Evolutionary conservation across 2,888 invertebrate genomes (phyloP).

Genomic region (Plebejus melissa): DNA sequence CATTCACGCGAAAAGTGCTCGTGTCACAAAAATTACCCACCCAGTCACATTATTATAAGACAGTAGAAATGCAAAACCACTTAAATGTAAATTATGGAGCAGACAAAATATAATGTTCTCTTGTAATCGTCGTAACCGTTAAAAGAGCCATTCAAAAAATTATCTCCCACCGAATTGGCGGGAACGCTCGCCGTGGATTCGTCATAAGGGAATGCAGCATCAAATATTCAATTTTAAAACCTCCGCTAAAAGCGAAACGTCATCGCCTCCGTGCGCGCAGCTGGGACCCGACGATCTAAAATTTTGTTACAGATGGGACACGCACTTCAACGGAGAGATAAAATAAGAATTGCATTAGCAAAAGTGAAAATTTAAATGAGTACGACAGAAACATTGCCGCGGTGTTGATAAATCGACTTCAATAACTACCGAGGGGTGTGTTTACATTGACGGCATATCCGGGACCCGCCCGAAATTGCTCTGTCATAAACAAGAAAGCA

Average conservation of each 20-base stretch:
- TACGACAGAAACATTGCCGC: slow-evolving; percentile 64
- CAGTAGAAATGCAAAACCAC: slow-evolving; percentile 15
- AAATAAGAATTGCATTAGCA: slow-evolving; percentile 73
- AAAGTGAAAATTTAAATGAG: slow-evolving; percentile 72
- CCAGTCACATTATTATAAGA: background rate
- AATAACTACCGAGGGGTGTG: slow-evolving; percentile 68
- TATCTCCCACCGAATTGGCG: slow-evolving; percentile 61
- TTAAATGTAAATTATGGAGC: slow-evolving; percentile 27
- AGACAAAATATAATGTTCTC: slow-evolving; percentile 32
- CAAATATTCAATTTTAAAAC: slow-evolving; percentile 80
- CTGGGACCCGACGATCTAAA: slow-evolving; percentile 75
- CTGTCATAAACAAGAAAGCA: slow-evolving; percentile 77
- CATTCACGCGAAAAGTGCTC: background rate
- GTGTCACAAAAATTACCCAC: background rate
- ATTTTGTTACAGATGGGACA: slow-evolving; percentile 76
- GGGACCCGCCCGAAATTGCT: slow-evolving; percentile 66
- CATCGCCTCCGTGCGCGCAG: slow-evolving; percentile 72
- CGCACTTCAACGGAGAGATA: slow-evolving; percentile 71
- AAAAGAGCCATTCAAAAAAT: slow-evolving; percentile 59
- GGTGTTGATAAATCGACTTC: slow-evolving; percentile 60
- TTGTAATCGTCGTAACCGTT: slow-evolving; percentile 37
- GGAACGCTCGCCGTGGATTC: slow-evolving; percentile 64
- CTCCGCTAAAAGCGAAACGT: slow-evolving; percentile 78
- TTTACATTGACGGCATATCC: slow-evolving; percentile 63
- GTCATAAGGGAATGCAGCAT: slow-evolving; percentile 75